Evolutionary conservation across 1,140 invertebrate species (phyloP), one percentile per base, ranked within the genome.

Genomic region (Apis cerana): DNA sequence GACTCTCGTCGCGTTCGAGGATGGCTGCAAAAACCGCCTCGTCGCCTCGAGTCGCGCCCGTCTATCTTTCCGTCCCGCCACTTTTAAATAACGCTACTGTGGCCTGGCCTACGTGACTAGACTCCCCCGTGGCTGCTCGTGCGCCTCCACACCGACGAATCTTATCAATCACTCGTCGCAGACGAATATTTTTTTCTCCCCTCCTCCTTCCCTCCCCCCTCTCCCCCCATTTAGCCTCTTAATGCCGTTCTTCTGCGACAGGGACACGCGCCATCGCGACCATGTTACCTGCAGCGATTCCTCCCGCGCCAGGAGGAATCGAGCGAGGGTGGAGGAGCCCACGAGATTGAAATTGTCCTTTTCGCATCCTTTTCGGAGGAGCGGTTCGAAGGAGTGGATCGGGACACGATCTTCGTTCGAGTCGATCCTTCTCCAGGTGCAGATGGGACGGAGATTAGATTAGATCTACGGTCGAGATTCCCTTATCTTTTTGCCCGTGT

Each of bases 161-260:
- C 80, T 68, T 76, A 75, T 81, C 80, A 76, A 81, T 76, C 80
- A 81, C 71, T n/a, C 64, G 62, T 75, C 71, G 27, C 71, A 75
- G 70, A 80, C 79, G 62, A 48, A 59, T 67, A 81, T 58, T 81
- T 81, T 52, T 50, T n/a, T 27, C 7, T n/a, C 19, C 12, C 19
- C 43, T n/a, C 23, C 7, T 5, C n/a, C 33, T 17, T n/a, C 8
- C 3, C 33, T 33, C 33, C 3, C 33, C 3, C 33, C 3, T 3
- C 7, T 8, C n/a, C 33, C 17, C n/a, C 8, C 10, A 2, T 27
- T 23, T 52, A 70, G 8, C 11, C 9, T 33, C 5, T 69, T 23
- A 58, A 58, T 48, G 75, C 21, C n/a, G 33, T 69, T 70, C 65
- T 17, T 59, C 64, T 23, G 13, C 27, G 27, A 56, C 17, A 23